A percentile compares a stretch with the other conserved stretches of the same genome.
Conservation (phyloP, 1,140 invertebrate genomes). For the Zaprionus ghesquierei region DNA sequence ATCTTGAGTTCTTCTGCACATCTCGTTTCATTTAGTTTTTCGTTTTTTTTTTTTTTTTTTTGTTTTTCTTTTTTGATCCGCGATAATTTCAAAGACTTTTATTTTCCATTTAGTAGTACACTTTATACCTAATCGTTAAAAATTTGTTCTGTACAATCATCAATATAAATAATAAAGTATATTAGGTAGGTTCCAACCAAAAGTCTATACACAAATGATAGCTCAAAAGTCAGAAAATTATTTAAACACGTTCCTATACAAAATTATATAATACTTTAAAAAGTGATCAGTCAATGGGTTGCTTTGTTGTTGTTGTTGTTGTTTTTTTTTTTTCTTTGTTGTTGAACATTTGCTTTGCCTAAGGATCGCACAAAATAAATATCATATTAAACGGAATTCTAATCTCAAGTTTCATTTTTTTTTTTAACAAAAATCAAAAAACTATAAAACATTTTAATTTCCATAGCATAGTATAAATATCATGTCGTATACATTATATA, state of each 20-base stretch:
- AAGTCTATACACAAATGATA: slow-evolving; percentile 52
- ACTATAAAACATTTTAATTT: slow-evolving; percentile 53
- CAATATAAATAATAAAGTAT: slow-evolving; percentile 45
- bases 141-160: slow-evolving; percentile 65
- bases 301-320: slow-evolving; percentile 52
- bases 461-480: slow-evolving; percentile 70
- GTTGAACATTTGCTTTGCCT: slow-evolving; percentile 10
- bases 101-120: slow-evolving; percentile 68
- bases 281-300: slow-evolving; percentile 77
- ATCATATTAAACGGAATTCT: slow-evolving; percentile 59
- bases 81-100: slow-evolving; percentile 77
- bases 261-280: slow-evolving; percentile 79
- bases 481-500: slow-evolving; percentile 57
- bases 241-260: slow-evolving; percentile 67
- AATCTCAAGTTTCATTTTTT: slow-evolving; percentile 55
- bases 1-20: slow-evolving; percentile 1
- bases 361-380: slow-evolving; percentile 63
- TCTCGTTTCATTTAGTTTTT: slow-evolving; percentile 27
- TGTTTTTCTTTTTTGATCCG: slow-evolving; percentile 61
- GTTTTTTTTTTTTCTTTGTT: slow-evolving; percentile 1
- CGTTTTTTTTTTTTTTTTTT: slow-evolving; percentile 36
- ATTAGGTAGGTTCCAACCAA: slow-evolving; percentile 30
- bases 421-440: slow-evolving; percentile 17
- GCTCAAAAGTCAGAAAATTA: slow-evolving; percentile 36
- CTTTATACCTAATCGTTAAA: slow-evolving; percentile 74